These are phyloP conservation scores for Casuarius casuarius DNA, from an alignment of 2,113 vertebrate species.

Conservation along the genomic window DNA sequence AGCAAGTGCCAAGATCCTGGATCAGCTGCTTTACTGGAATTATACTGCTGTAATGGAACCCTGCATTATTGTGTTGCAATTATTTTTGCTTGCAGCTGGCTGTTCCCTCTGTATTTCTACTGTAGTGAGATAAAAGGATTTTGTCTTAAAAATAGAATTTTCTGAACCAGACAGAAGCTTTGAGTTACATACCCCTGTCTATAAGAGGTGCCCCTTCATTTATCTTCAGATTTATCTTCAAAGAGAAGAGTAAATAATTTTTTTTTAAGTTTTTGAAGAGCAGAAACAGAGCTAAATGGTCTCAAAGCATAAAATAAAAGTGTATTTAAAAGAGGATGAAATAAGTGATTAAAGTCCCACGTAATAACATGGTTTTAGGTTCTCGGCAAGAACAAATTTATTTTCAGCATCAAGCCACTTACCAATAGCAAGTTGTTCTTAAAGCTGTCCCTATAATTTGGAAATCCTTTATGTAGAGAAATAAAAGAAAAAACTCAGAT, in stretches of 20 bases:
- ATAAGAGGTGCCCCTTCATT: not conserved
- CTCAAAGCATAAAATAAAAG: conserved; percentile 15
- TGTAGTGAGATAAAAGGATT: conserved; percentile 54
- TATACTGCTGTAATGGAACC: conserved; percentile 24
- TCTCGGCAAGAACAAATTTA: conserved; percentile 28
- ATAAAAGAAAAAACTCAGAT: not conserved
- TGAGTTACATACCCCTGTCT: not conserved
- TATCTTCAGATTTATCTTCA: not conserved
- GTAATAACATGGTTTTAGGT: not conserved
- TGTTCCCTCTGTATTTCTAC: conserved; percentile 46
- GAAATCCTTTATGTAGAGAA: conserved; percentile 8
- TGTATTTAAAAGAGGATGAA: conserved; percentile 8
- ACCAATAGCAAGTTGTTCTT: not conserved
- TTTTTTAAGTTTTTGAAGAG: not conserved
- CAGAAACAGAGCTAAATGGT: not conserved
- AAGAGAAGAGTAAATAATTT: not conserved
- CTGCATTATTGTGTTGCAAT: conserved; percentile 44
- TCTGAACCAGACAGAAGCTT: conserved; percentile 6
- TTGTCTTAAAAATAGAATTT: conserved; percentile 58
- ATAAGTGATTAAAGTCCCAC: not conserved
- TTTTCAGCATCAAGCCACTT: conserved; percentile 15
- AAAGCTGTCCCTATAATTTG: conserved; percentile 12
- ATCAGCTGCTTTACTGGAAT: conserved; percentile 40
- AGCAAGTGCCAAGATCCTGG: not conserved
- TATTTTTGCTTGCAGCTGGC: conserved; percentile 57